phyloP scores from a whole-genome alignment of 1,140 invertebrate genomes.

The Tachypleus tridentatus region DNA sequence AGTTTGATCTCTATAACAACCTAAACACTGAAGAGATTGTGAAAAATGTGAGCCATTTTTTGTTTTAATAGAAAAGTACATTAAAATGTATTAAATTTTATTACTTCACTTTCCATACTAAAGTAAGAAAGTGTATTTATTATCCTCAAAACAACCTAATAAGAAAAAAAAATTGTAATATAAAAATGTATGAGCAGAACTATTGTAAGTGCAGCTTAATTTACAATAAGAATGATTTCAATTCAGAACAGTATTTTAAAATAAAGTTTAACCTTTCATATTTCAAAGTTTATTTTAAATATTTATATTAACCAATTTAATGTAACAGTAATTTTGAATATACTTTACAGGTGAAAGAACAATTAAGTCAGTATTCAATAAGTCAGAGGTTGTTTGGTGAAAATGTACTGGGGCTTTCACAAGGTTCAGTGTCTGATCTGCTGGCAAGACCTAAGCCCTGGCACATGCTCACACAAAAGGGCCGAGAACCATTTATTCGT shows the following conservation, averaged over 20 bases:
- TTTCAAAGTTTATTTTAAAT: too few species aligned
- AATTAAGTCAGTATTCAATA: conserved; percentile 95
- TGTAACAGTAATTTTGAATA: too few species aligned
- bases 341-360: conserved; percentile 57
- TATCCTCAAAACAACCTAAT: too few species aligned
- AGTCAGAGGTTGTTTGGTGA: conserved; percentile 98
- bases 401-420: conserved; percentile 88
- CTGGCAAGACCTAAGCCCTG: conserved; percentile 93
- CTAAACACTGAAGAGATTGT: conserved; percentile 98
- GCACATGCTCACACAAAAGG: conserved; percentile 96
- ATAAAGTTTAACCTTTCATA: too few species aligned
- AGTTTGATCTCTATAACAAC: conserved; percentile 96
- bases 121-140: too few species aligned
- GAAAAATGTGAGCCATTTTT: conserved; percentile 52
- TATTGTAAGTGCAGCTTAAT: too few species aligned
- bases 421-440: conserved; percentile 89
- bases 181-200: too few species aligned
- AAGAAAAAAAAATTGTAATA: too few species aligned
- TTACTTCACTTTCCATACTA: too few species aligned
- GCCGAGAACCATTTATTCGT: conserved; percentile 89
- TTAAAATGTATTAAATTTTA: too few species aligned
- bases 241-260: too few species aligned
- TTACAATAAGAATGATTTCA: not conserved
- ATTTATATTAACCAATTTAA: too few species aligned
- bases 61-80: not conserved